phyloP scores from a whole-genome alignment of 1,140 invertebrate species.

The Platorchestia sp. region DNA sequence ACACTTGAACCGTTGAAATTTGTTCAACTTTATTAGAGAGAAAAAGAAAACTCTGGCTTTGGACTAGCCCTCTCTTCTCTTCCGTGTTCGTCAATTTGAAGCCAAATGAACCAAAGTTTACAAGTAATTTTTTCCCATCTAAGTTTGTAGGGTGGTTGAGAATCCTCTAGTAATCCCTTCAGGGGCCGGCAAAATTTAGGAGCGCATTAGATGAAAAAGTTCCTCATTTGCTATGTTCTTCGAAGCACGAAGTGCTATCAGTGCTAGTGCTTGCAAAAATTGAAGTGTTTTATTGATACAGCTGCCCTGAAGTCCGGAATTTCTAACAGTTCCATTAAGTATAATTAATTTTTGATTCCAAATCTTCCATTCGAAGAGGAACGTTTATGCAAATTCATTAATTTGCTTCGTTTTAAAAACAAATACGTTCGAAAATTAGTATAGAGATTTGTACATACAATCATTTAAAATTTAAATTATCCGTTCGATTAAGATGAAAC shows the following conservation, averaged over 20 bases:
- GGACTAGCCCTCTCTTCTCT: not conserved
- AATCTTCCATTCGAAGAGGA: too few relatives aligned
- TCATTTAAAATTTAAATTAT: too few relatives aligned
- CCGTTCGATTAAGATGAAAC: too few relatives aligned
- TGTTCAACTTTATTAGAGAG: not conserved
- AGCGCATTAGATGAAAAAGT: constrained; percentile 53
- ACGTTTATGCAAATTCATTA: too few relatives aligned
- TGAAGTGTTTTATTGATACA: not conserved
- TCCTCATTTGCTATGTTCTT: constrained; percentile 49
- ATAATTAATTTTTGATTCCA: too few relatives aligned
- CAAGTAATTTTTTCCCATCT: constrained; percentile 52
- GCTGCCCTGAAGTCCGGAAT: too few relatives aligned
- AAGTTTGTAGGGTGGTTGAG: constrained; percentile 41
- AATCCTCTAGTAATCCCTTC: constrained; percentile 43
- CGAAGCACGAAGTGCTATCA: not conserved
- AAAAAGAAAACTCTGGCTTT: not conserved
- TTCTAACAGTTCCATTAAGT: too few relatives aligned
- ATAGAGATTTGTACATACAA: too few relatives aligned
- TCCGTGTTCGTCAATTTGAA: constrained; percentile 54
- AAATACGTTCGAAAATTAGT: too few relatives aligned
- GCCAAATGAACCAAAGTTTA: constrained; percentile 54
- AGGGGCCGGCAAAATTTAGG: constrained; percentile 35
- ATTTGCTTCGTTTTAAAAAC: too few relatives aligned
- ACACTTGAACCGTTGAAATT: not conserved
- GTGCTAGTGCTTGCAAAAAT: not conserved